Percentiles rank a stretch among this genome's conserved stretches.
phyloP scores from a whole-genome alignment of 2,113 vertebrate species.

The Toxostoma redivivum region DNA sequence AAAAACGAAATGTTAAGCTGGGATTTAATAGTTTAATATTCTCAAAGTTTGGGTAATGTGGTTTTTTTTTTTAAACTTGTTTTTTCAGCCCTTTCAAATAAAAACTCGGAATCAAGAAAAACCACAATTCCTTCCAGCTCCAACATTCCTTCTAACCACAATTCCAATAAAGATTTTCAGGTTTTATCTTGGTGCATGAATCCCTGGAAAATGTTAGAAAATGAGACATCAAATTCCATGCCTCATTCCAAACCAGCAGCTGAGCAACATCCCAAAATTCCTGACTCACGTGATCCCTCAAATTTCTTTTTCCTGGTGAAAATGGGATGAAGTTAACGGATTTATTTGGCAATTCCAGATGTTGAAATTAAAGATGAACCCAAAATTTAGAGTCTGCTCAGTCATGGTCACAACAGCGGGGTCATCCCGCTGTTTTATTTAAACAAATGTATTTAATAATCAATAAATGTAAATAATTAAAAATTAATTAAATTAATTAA shows the following conservation, averaged over 20 bases:
- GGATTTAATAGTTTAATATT: not conserved
- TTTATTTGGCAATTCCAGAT: not conserved
- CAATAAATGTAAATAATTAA: no score
- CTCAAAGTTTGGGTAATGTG: not conserved
- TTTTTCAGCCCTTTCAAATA: not conserved
- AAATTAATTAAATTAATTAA: no score
- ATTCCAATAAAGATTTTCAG: not conserved
- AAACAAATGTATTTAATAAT: no score
- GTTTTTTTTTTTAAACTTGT: no score
- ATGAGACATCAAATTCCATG: rapidly evolving
- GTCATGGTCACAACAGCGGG: rapidly evolving
- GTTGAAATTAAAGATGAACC: not conserved
- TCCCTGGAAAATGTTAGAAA: not conserved
- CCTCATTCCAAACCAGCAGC: not conserved
- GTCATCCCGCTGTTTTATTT: no score
- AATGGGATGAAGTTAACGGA: not conserved
- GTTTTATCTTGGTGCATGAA: not conserved
- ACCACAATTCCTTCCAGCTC: not conserved
- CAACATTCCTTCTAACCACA: not conserved
- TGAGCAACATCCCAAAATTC: not conserved
- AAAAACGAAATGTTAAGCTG: not conserved
- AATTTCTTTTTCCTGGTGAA: not conserved
- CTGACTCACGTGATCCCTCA: rapidly evolving
- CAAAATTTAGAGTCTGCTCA: not conserved
- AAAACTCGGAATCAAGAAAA: not conserved